A percentile compares a stretch with the other conserved stretches of the same genome.
These are phyloP conservation scores for Macrobrachium nipponense DNA, from an alignment of 1,140 invertebrate genomes.

Conservation along the genomic window DNA sequence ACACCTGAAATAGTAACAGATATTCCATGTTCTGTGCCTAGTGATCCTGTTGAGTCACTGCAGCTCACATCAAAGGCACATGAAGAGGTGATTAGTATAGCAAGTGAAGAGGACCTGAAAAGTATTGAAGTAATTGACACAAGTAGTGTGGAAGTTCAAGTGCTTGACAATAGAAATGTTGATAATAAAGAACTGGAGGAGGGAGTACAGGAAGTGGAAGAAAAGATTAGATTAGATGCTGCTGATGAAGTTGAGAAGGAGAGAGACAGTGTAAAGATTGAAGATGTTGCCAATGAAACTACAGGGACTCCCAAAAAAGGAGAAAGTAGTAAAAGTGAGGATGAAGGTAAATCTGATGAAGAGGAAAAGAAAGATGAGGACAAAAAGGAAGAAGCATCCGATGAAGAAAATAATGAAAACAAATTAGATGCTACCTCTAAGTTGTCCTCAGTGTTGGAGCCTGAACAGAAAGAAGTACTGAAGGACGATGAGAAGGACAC, in stretches of 20 bases:
- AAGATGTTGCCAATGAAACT: slow-evolving; percentile 70
- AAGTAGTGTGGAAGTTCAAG: slow-evolving; percentile 45
- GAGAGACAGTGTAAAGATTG: slow-evolving; percentile 65
- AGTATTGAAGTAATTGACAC: slow-evolving; percentile 33
- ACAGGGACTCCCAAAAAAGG: background rate
- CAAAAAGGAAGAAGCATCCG: slow-evolving; percentile 24
- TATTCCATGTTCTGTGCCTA: too few species aligned
- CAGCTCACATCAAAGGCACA: background rate
- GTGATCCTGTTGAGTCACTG: background rate
- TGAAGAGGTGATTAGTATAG: slow-evolving; percentile 36
- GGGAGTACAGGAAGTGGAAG: slow-evolving; percentile 28
- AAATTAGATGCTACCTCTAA: background rate
- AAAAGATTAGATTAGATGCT: slow-evolving; percentile 33
- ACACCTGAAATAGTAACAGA: background rate
- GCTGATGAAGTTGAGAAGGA: slow-evolving; percentile 38
- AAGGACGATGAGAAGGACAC: slow-evolving; percentile 1
- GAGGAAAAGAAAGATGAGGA: slow-evolving; percentile 19
- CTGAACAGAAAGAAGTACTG: background rate
- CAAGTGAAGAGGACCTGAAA: slow-evolving; percentile 14
- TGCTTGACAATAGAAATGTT: slow-evolving; percentile 36
- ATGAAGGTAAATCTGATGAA: slow-evolving; percentile 13
- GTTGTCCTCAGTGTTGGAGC: slow-evolving; percentile 7
- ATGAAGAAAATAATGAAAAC: slow-evolving; percentile 25
- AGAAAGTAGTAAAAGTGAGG: slow-evolving; percentile 11
- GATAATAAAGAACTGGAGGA: slow-evolving; percentile 39